These are phyloP conservation scores for Muscidifurax raptorellus DNA, from an alignment of 1,140 invertebrate genomes.

Conservation along the genomic window DNA sequence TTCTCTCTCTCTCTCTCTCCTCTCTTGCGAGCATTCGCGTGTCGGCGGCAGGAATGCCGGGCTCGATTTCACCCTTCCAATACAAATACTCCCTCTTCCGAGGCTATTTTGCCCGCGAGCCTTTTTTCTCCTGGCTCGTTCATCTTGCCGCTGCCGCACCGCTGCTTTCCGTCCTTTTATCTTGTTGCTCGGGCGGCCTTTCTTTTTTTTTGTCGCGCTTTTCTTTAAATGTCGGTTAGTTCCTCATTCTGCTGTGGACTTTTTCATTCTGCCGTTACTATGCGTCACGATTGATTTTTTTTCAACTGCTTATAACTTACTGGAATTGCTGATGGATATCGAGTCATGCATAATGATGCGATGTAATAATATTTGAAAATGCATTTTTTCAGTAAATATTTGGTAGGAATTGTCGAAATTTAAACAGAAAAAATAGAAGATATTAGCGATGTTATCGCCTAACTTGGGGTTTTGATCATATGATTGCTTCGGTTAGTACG, in stretches of 20 bases:
- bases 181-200: background rate
- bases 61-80: conserved; percentile 48
- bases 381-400: no score
- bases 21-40: background rate
- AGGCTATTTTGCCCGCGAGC: conserved; percentile 28
- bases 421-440: conserved; percentile 1
- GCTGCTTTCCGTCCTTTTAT: conserved; percentile 2
- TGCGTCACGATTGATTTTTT: background rate
- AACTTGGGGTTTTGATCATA: background rate
- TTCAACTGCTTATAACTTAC: no score
- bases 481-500: background rate
- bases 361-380: no score
- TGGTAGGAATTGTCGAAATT: no score
- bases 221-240: background rate
- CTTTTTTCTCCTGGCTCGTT: conserved; percentile 14
- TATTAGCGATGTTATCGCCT: background rate
- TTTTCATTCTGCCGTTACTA: background rate
- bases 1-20: background rate
- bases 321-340: no score
- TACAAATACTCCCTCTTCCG: conserved; percentile 45
- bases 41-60: conserved; percentile 45
- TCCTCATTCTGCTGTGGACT: background rate
- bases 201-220: background rate
- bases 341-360: no score
- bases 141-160: background rate